Evolutionary conservation across 2,888 invertebrate species (phyloP), one percentile per base, ranked within the genome.

Genomic region (Mesopsocus fuscifrons): DNA sequence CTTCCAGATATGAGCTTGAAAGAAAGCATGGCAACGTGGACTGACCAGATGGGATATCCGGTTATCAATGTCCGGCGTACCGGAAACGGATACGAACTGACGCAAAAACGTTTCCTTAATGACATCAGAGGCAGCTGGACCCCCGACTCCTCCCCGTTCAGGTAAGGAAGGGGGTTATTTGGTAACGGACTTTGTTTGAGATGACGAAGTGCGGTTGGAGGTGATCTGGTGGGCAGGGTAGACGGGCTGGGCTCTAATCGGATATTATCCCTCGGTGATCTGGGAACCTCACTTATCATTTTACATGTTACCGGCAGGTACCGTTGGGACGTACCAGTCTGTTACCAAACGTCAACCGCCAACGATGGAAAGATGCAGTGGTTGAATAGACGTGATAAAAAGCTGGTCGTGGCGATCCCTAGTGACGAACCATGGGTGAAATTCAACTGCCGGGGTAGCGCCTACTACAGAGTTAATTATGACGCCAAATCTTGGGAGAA

Each of bases 391-490:
- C 49, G 52, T 2, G 47, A 53, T 3, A 41, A 46, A 13, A 43
- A 44, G 11, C 21, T 53, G 52, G 56, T 59, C 35, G 42, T 30
- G 9, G 41, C 60, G 1, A 54, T 67, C 9, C 54, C 62, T 9
- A 57, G 59, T 33, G 56, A 59, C 6, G 60, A 62, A 1, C 63
- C 64, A 1, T 87, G 84, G 81, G 60, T 89, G 11, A 92, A 92
- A 63, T 68, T 92, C 44, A 94, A 94, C 59, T 72, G 72, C 47
- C 69, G 80, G 49, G 84, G 89, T 67, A 67, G 78, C 9, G 91
- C 91, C 1, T 92, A 79, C 59, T 94, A 87, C 59, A 69, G 88
- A 45, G 85, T 92, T 0, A 88, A 87, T 56, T 92, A 94, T 56
- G 67, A 74, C 0, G 49, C 57, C 2, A 60, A 64, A 0, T 68